phyloP scores from a whole-genome alignment of 1,140 invertebrate genomes.

The Scaptomyza hsui region DNA sequence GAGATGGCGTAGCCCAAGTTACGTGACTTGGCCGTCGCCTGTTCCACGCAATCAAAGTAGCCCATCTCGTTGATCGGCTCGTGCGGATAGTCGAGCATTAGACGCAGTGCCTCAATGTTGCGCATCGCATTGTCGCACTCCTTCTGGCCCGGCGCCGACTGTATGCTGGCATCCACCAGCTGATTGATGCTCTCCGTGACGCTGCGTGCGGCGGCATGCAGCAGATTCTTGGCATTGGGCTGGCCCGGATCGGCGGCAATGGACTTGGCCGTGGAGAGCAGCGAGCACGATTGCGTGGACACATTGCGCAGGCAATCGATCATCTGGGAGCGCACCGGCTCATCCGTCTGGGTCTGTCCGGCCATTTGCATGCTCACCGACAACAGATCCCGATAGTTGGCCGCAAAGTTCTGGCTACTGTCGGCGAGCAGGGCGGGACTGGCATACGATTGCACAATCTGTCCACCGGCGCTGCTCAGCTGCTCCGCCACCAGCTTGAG shows the following conservation, averaged over 20 bases:
- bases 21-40: conserved; percentile 97
- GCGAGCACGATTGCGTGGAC: conserved; percentile 93
- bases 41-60: conserved; percentile 97
- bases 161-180: conserved; percentile 93
- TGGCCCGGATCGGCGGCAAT: conserved; percentile 94
- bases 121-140: conserved; percentile 98
- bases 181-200: conserved; percentile 97
- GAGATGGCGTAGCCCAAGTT: conserved; percentile 95
- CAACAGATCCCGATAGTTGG: conserved; percentile 91
- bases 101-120: conserved; percentile 93
- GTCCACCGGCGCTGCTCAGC: conserved; percentile 92
- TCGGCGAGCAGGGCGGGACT: conserved; percentile 89
- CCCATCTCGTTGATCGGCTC: conserved; percentile 94
- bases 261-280: conserved; percentile 94
- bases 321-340: conserved; percentile 90
- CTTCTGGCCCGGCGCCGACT: conserved; percentile 95
- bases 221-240: conserved; percentile 95
- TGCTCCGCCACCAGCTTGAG: conserved; percentile 92
- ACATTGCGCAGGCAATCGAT: conserved; percentile 94
- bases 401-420: conserved; percentile 90
- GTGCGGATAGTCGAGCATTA: conserved; percentile 92
- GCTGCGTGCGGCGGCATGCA: conserved; percentile 92
- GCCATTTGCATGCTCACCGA: conserved; percentile 92
- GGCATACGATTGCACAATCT: conserved; percentile 89
- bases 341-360: conserved; percentile 89